phyloP scores from a whole-genome alignment of 2,797 vertebrate species.

The Echiichthys vipera region DNA sequence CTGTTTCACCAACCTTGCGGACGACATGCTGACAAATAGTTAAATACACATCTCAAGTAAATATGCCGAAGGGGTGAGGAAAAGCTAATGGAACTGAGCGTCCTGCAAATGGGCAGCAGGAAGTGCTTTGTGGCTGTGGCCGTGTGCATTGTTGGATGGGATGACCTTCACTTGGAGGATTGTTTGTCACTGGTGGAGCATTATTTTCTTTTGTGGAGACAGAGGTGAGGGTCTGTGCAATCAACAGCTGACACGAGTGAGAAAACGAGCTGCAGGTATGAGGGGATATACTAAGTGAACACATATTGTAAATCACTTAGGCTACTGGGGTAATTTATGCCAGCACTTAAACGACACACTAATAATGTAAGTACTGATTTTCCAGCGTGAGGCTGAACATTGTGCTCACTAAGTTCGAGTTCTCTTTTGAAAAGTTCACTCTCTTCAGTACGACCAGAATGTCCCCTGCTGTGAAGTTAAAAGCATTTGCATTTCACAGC shows the following conservation, averaged over 20 bases:
- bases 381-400: slow-evolving; percentile 14
- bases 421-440: slow-evolving; percentile 25
- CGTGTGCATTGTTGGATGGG: slow-evolving; percentile 26
- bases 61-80: slow-evolving; percentile 44
- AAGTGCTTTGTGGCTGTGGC: slow-evolving; percentile 28
- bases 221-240: slow-evolving; percentile 14
- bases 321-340: neutral
- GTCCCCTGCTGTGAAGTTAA: slow-evolving; percentile 67
- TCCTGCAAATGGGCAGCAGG: slow-evolving; percentile 48
- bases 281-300: neutral
- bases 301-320: neutral
- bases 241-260: neutral
- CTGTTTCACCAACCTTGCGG: slow-evolving; percentile 68
- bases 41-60: slow-evolving; percentile 33
- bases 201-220: slow-evolving; percentile 14
- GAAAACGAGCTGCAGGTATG: neutral
- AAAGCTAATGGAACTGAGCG: slow-evolving; percentile 61
- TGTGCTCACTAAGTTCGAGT: slow-evolving; percentile 21
- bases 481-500: slow-evolving; percentile 68
- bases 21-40: slow-evolving; percentile 48
- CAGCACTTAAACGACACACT: neutral
- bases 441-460: slow-evolving; percentile 37
- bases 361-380: neutral
- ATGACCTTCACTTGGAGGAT: slow-evolving; percentile 35
- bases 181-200: slow-evolving; percentile 9